Evolutionary conservation across 1,140 invertebrate genomes (phyloP).

Genomic region (Eulimnadia texana): DNA sequence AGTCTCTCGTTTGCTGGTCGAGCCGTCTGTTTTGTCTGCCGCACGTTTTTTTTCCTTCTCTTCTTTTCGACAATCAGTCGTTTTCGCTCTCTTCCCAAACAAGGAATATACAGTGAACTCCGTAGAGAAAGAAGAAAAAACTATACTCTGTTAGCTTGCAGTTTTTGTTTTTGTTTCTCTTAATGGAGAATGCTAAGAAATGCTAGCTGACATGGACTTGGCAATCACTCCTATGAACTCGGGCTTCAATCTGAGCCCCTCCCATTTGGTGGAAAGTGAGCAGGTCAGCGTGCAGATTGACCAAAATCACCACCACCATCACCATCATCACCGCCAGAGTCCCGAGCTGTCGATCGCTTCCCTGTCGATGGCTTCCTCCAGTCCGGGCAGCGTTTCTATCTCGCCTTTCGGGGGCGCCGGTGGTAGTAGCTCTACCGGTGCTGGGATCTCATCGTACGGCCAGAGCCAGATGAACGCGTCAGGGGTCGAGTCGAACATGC

Average conservation of each 20-base stretch:
- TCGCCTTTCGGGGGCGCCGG: conserved; percentile 9
- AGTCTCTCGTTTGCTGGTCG: not conserved
- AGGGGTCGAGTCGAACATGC: conserved; percentile 5
- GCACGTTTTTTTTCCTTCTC: too few relatives aligned
- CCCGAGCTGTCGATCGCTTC: conserved; percentile 11
- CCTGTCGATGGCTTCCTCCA: conserved; percentile 13
- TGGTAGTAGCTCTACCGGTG: conserved; percentile 1
- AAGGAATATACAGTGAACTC: not conserved
- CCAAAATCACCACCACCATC: conserved; percentile 6
- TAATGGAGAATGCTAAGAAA: not conserved
- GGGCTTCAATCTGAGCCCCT: conserved; percentile 5
- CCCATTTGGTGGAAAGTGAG: conserved; percentile 8
- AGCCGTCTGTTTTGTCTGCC: too few relatives aligned
- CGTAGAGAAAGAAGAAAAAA: not conserved
- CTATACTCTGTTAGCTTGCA: not conserved
- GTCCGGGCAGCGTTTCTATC: conserved; percentile 7
- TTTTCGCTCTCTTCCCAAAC: too few relatives aligned
- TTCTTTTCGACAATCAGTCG: too few relatives aligned
- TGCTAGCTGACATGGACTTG: conserved; percentile 16
- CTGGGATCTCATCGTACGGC: not conserved
- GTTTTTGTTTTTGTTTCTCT: not conserved
- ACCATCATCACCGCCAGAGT: conserved; percentile 3
- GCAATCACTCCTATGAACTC: conserved; percentile 12
- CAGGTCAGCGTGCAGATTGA: conserved; percentile 8
- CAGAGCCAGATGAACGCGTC: conserved; percentile 9